Base-by-base conservation (phyloP, 37 sponge, comb jelly and placozoan species). In the Amphimedon queenslandica region DNA sequence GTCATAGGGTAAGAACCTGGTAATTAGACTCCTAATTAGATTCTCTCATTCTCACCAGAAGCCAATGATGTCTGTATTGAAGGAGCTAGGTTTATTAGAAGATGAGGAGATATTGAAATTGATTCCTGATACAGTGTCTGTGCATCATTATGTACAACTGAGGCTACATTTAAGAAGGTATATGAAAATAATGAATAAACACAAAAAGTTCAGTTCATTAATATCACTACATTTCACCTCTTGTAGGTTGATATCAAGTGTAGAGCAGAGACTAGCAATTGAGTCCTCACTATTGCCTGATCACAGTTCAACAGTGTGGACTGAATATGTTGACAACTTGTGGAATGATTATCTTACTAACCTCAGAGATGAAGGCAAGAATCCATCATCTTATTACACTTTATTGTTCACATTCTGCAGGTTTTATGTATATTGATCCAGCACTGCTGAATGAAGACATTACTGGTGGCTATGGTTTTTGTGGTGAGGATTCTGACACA, bases 91-190 rank as follows among this genome's bases (percentile, higher is more conserved):
- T 56, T 42, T 73, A 28, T 57, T 32, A 4, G 77, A 70, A 37
- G 69, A 57, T 1, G 85, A 89, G 40, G 34, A 63, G 10, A 70
- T 82, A 4, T 25, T 65, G 23, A 11, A 39, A n/a, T 25, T 31
- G 55, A 72, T 89, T 36, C 84, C 90, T 13, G 18, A 55, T 16
- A 69, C 79, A 34, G 73, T 89, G 28, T 18, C 39, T 2, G 34
- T 89, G 3, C 79, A 89, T 18, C 84, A 89, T 43, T 89, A 84
- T 70, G 79, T 89, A 16, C 40, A 37, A 34, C 71, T 89, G 42
- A 73, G 90, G 69, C 42, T 84, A 0, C 56, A 60, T 51, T 75
- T 89, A 2, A 36, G 79, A 18, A 77, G 79, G 87, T 57, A 37
- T 8, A 4, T 57, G 13, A 42, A 8, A 3, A 18, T 51, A 1